Evolutionary conservation across 2,113 vertebrate genomes (phyloP).

Genomic region (Labeo catla): DNA sequence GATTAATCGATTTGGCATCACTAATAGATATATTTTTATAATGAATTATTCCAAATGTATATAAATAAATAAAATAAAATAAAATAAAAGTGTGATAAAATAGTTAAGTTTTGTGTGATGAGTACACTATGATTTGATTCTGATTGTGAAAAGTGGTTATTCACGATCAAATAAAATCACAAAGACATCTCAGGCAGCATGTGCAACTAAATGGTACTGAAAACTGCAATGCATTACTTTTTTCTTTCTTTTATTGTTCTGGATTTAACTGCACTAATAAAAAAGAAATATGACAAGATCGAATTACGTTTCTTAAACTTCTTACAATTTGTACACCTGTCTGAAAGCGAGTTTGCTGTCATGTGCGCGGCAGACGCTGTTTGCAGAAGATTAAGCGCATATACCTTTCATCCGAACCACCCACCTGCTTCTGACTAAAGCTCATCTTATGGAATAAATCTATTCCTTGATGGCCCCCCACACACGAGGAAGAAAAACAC

Average conservation of each 20-base stretch:
- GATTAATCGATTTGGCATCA: too few species aligned
- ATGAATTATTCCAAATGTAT: too few species aligned
- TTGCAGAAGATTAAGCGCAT: constrained; percentile 37
- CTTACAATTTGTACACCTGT: constrained; percentile 9
- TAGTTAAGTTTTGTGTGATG: background rate
- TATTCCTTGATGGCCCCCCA: constrained; percentile 13
- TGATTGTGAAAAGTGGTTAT: background rate
- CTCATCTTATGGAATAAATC: constrained; percentile 8
- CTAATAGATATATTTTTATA: too few species aligned
- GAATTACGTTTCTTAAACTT: background rate
- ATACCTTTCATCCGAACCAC: constrained; percentile 5
- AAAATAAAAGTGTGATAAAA: too few species aligned
- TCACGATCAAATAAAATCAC: background rate
- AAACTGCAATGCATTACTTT: background rate
- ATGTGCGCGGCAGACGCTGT: background rate
- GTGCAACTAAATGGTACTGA: background rate
- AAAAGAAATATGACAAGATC: background rate
- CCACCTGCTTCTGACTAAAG: constrained; percentile 33
- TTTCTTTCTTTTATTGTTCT: background rate
- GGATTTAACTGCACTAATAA: background rate
- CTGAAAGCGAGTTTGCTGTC: constrained; percentile 14
- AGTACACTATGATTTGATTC: background rate
- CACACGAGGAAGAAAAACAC: background rate
- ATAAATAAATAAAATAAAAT: too few species aligned
- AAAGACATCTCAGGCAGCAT: too few species aligned